These are phyloP conservation scores for Ammospiza nelsoni DNA, from an alignment of 2,113 vertebrate species.

Conservation along the genomic window DNA sequence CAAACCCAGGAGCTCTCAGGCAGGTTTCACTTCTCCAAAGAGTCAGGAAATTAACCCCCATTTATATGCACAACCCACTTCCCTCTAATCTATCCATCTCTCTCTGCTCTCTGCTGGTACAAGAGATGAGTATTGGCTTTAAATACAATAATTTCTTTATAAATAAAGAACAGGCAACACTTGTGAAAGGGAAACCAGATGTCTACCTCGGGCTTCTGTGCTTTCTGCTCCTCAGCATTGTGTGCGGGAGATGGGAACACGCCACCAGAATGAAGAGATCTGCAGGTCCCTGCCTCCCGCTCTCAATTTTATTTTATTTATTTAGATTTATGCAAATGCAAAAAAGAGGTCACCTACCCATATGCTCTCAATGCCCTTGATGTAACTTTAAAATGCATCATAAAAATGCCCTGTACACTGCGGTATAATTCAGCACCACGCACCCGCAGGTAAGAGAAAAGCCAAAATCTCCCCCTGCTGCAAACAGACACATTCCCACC, in stretches of 20 bases:
- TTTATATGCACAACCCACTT: constrained; percentile 62
- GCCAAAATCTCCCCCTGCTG: not conserved
- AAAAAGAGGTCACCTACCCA: constrained; percentile 17
- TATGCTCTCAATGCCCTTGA: constrained; percentile 18
- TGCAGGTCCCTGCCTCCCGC: constrained; percentile 26
- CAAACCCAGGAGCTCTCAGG: not conserved
- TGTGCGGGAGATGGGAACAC: not conserved
- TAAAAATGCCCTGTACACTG: not conserved
- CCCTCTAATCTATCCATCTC: constrained; percentile 52
- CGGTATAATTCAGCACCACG: not conserved
- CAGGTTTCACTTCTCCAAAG: constrained; percentile 21
- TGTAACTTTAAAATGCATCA: constrained; percentile 24
- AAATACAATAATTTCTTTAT: constrained; percentile 67
- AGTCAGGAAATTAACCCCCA: constrained; percentile 60
- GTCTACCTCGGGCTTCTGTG: constrained; percentile 45
- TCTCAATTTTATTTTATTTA: constrained; percentile 17
- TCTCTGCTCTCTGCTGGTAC: constrained; percentile 45
- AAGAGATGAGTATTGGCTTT: constrained; percentile 58
- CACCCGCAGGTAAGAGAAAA: not conserved
- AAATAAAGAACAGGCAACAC: constrained; percentile 65
- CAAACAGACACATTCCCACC: not conserved
- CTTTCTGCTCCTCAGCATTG: constrained; percentile 32
- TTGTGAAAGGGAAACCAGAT: constrained; percentile 67
- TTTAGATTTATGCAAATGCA: constrained; percentile 64
- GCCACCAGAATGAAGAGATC: constrained; percentile 7